Evolutionary conservation across 2,113 vertebrate genomes (phyloP).

Genomic region (Tachysurus fulvidraco): DNA sequence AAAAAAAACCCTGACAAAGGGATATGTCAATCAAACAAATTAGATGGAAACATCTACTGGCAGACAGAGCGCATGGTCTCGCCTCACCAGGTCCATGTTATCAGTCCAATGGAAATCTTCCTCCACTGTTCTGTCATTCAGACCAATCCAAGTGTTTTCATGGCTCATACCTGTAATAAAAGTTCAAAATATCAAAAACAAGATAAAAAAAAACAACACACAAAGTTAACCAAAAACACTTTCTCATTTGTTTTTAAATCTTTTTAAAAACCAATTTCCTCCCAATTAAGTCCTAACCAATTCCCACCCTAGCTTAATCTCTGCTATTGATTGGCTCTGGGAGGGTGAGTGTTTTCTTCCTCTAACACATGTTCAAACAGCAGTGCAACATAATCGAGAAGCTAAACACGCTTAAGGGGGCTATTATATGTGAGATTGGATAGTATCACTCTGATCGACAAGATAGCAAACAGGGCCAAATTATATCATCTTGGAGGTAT

Average conservation of each 20-base stretch:
- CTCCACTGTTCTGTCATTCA: slow-evolving; percentile 95
- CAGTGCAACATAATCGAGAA: neutral
- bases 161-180: slow-evolving; percentile 81
- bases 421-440: neutral
- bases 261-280: neutral
- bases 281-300: neutral
- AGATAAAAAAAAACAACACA: neutral
- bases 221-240: neutral
- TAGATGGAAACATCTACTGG: neutral
- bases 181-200: neutral
- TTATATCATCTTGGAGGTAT: neutral
- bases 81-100: slow-evolving; percentile 86
- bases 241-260: neutral
- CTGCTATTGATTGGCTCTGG: neutral
- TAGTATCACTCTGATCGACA: neutral
- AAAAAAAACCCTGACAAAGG: slow-evolving; percentile 1
- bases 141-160: slow-evolving; percentile 94
- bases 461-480: neutral
- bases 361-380: neutral
- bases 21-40: slow-evolving; percentile 13
- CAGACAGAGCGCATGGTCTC: neutral
- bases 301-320: neutral
- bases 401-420: neutral
- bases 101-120: slow-evolving; percentile 98
- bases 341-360: neutral